Evolutionary conservation across 2,113 vertebrate species (phyloP), one percentile per base, ranked within the genome.

Genomic region (Manacus vitellinus): DNA sequence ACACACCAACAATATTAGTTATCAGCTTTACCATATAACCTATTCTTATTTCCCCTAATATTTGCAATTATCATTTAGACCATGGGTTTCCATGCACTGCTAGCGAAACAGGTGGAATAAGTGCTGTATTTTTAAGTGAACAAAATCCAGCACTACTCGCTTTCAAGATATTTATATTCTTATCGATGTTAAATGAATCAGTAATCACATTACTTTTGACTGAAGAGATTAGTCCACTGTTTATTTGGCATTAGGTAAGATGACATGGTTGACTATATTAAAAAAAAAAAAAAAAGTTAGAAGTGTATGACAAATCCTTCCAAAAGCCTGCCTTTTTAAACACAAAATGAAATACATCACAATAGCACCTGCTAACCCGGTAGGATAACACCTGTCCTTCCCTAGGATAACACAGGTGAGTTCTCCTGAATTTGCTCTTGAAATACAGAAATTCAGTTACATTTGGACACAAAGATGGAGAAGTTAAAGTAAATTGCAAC

Each of bases 101-200:
- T 19, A 63, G 27, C 12, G 59, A 52, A 84, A 61, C 24, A 44
- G 14, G 22, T 37, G 11, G 30, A 67, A 35, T 21, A 59, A 44
- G 3, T 1, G 4, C 24, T 14, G 4, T 1, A 12, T 46, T 70
- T 88, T 51, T 14, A 62, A 54, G 51, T 0, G 0, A 44, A 35
- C 2, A 70, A 51, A 86, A 4, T 8, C 15, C 65, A 72, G 14
- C 22, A 39, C 3, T 35, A 17, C 4, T 54, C 43, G 35, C 19
- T 83, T 62, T 73, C 43, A 66, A 37, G 23, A 27, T 14, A 55
- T 21, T 77, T n/a, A 25, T 23, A 43, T 14, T 58, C 28, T 23
- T 28, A 35, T 33, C 24, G 35, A 1, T 1, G 16, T 18, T 44
- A 59, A n/a, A 7, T 67, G 37, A 88, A 27, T 43, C 58, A 41